A percentile compares a stretch with the other conserved stretches of the same genome.
phyloP scores from a whole-genome alignment of 1,140 invertebrate species.

The Trichomalopsis sarcophagae region DNA sequence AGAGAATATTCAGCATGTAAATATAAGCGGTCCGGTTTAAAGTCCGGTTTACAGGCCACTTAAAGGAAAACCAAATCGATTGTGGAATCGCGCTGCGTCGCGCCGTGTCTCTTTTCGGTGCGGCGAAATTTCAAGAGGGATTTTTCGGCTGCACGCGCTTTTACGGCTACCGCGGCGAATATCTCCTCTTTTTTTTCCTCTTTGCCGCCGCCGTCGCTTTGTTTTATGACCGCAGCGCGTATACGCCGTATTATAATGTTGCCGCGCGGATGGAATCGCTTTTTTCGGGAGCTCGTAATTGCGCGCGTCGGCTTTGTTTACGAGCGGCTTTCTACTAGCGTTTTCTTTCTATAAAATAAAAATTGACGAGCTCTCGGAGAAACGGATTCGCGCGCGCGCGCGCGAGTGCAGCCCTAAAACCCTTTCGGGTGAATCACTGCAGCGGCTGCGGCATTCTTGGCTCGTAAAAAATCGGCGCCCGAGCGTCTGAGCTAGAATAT shows the following conservation, averaged over 20 bases:
- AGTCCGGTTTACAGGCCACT: slow-evolving; percentile 50
- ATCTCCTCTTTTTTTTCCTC: neutral
- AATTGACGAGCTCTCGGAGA: neutral
- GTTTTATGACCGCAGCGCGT: neutral
- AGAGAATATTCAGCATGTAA: slow-evolving; percentile 31
- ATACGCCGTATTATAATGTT: neutral
- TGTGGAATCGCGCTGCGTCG: slow-evolving; percentile 33
- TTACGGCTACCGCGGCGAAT: neutral
- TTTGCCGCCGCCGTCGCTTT: neutral
- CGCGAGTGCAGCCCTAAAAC: neutral
- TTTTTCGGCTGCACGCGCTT: neutral
- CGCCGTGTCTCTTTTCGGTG: neutral
- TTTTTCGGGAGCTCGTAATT: slow-evolving; percentile 15
- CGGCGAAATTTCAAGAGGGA: slow-evolving; percentile 14
- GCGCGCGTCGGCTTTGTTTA: neutral
- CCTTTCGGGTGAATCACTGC: neutral
- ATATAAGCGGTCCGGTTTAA: slow-evolving; percentile 48
- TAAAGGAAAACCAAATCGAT: slow-evolving; percentile 52
- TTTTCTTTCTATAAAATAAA: slow-evolving; percentile 2
- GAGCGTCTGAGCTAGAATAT: neutral
- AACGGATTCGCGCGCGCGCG: too few relatives aligned
- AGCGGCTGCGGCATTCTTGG: neutral
- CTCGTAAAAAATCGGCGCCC: slow-evolving; percentile 13
- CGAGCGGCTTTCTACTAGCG: neutral
- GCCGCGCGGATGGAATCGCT: neutral